Evolutionary conservation across 2,797 vertebrate genomes (phyloP), one percentile per base, ranked within the genome.

Genomic region (Scomberomorus guttatus): DNA sequence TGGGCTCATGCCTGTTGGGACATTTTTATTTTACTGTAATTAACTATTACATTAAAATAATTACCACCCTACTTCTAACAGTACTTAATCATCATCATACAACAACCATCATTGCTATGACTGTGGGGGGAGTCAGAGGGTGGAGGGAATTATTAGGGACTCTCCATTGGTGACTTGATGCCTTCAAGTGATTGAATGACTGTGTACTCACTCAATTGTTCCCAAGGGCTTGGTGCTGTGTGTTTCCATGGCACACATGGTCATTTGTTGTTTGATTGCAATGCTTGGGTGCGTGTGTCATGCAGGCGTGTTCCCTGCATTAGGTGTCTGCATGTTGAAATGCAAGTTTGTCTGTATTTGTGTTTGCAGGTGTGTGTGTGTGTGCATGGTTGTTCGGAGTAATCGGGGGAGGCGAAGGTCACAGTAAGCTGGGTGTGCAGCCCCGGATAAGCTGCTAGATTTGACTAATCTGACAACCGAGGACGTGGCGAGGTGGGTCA

Each of bases 401-500:
- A 44, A 54, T 29, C 37, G 50, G 37, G 37, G 50, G 70, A 79
- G 74, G 80, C 25, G 50, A 80, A 89, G 82, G 87, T 89, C 61
- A 77, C 60, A 64, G 52, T 44, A 75, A 66, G 15, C 37, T 65
- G 61, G 84, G 77, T 65, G 57, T 50, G 68, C 63, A 64, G n/a
- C 65, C 39, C 54, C 6, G 48, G 86, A 92, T 94, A 90, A 93
- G 18, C 72, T 81, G 72, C 63, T 76, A 80, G 89, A 92, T 92
- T 91, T 89, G 77, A 80, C 83, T 93, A 92, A 94, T 91, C 86
- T 93, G 87, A 89, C 60, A 80, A 77, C 64, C 1, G 44, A 77
- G 79, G 80, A 75, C 1, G 10, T 37, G 64, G 74, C 54, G 70
- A 79, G 72, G 67, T 79, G 77, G 79, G 85, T 89, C 82, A 92